These are phyloP conservation scores for Coecobrya sp. DNA, from an alignment of 2,888 invertebrate genomes.

Conservation along the genomic window DNA sequence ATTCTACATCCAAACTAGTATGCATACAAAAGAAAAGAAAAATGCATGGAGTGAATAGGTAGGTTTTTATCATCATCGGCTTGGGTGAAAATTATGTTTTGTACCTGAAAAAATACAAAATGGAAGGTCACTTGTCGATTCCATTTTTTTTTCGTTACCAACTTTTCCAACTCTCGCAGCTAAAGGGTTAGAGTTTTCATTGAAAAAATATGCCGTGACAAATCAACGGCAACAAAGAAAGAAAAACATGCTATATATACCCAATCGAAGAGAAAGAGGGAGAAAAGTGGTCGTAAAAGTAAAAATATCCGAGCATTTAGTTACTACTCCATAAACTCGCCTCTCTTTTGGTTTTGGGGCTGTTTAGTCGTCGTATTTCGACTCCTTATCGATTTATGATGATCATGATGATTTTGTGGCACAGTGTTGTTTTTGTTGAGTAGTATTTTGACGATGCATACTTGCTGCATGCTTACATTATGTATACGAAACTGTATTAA, in stretches of 20 bases:
- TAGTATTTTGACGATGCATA: constrained; percentile 32
- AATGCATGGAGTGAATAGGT: neutral
- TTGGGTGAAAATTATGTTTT: too few relatives aligned
- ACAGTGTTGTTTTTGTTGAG: constrained; percentile 57
- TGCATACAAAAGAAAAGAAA: neutral
- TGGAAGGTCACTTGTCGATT: constrained; percentile 45
- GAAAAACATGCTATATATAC: neutral
- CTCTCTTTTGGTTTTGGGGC: neutral
- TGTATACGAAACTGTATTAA: neutral
- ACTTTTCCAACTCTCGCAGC: neutral
- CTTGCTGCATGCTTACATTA: constrained; percentile 21
- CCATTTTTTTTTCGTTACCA: neutral
- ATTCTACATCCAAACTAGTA: neutral
- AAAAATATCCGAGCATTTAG: constrained; percentile 40
- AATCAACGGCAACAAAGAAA: constrained; percentile 37
- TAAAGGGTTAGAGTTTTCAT: neutral
- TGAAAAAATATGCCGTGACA: constrained; percentile 38
- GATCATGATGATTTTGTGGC: constrained; percentile 57
- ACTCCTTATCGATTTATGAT: constrained; percentile 67
- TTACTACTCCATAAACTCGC: too few relatives aligned
- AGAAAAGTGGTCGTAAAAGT: constrained; percentile 35
- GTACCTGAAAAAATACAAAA: neutral
- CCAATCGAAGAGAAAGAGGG: neutral
- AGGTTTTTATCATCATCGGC: neutral
- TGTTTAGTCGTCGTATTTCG: constrained; percentile 43